phyloP scores from a whole-genome alignment of 2,113 vertebrate species.

The Pavo muticus region DNA sequence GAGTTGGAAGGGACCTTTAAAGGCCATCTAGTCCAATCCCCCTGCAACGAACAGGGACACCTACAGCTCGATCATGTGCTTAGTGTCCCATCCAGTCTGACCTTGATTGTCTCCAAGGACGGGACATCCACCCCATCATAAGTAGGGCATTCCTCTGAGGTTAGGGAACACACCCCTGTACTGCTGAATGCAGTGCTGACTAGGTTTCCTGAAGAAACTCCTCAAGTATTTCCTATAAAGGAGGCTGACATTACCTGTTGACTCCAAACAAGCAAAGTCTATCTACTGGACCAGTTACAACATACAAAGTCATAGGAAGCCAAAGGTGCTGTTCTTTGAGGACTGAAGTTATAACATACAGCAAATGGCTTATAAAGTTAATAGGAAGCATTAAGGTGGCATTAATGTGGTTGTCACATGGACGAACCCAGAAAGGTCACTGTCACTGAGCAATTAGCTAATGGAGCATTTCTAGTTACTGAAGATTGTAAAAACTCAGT shows the following conservation, averaged over 20 bases:
- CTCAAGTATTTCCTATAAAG: background rate
- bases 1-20: too few relatives aligned
- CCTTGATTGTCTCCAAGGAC: too few relatives aligned
- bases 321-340: slow-evolving; percentile 20
- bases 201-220: background rate
- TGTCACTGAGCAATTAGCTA: slow-evolving; percentile 74
- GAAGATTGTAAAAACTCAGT: slow-evolving; percentile 27
- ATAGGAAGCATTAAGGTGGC: slow-evolving; percentile 18
- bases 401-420: slow-evolving; percentile 32
- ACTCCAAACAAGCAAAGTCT: background rate
- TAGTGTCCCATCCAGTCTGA: too few relatives aligned
- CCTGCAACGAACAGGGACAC: too few relatives aligned
- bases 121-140: too few relatives aligned
- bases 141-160: background rate
- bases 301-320: background rate
- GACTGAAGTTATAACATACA: background rate
- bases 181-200: fast-evolving
- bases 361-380: slow-evolving; percentile 36
- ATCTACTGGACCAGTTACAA: background rate
- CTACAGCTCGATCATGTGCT: too few relatives aligned
- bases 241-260: background rate
- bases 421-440: slow-evolving; percentile 33
- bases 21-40: too few relatives aligned
- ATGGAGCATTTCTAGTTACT: slow-evolving; percentile 60
- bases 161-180: background rate